Evolutionary conservation across 2,797 vertebrate species (phyloP).

Genomic region (Choloepus didactylus): DNA sequence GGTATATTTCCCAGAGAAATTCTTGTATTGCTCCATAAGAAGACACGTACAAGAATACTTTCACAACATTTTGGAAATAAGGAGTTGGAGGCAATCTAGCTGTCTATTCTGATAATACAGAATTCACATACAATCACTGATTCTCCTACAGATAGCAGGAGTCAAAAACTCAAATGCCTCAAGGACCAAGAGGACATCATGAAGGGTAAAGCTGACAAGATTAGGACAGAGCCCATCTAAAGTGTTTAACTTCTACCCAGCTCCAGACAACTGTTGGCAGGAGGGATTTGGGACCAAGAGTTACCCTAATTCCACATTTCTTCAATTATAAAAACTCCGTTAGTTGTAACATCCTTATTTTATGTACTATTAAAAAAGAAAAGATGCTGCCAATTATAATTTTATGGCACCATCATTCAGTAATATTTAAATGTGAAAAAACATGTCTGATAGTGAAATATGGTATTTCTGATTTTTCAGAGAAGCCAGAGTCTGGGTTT

Average conservation of each 20-base stretch:
- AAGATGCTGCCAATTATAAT: slow-evolving; percentile 48
- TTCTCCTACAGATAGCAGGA: not conserved
- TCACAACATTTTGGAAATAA: not conserved
- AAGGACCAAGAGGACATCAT: slow-evolving; percentile 23
- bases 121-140: not conserved
- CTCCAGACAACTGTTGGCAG: not conserved
- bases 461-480: slow-evolving; percentile 42
- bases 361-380: slow-evolving; percentile 42
- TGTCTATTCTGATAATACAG: not conserved
- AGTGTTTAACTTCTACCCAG: not conserved
- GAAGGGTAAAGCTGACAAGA: not conserved
- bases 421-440: slow-evolving; percentile 35
- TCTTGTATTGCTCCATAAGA: not conserved
- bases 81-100: slow-evolving; percentile 13
- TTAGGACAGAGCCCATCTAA: not conserved
- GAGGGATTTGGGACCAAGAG: not conserved
- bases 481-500: slow-evolving; percentile 33
- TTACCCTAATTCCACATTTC: slow-evolving; percentile 28
- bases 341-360: slow-evolving; percentile 55
- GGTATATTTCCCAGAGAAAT: slow-evolving; percentile 51
- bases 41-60: not conserved
- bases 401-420: not conserved
- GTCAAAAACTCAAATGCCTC: slow-evolving; percentile 50
- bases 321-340: slow-evolving; percentile 33
- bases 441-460: slow-evolving; percentile 4